These are phyloP conservation scores for Anastatus disparis DNA, from an alignment of 1,140 invertebrate genomes.

Conservation along the genomic window DNA sequence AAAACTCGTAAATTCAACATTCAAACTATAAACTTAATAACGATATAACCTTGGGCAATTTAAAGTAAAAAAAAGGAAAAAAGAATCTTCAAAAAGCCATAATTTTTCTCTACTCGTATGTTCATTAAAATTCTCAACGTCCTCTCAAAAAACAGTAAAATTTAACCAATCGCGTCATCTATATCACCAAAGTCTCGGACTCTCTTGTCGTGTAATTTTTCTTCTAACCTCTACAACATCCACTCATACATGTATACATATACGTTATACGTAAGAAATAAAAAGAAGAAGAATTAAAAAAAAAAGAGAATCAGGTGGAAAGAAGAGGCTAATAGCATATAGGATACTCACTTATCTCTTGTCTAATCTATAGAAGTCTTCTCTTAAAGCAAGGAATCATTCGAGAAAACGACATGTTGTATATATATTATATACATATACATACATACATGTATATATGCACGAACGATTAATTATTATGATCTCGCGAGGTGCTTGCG, in stretches of 20 bases:
- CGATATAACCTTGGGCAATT: too few species aligned
- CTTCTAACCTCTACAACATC: too few species aligned
- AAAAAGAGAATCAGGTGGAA: slow-evolving; percentile 1
- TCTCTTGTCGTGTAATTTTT: too few species aligned
- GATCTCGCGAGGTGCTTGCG: slow-evolving; percentile 1
- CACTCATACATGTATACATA: not conserved
- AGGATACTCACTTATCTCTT: slow-evolving; percentile 16
- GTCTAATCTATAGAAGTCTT: slow-evolving; percentile 26
- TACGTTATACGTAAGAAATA: not conserved
- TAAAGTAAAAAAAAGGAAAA: too few species aligned
- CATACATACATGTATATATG: not conserved
- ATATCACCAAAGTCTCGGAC: slow-evolving; percentile 6
- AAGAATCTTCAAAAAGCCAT: too few species aligned
- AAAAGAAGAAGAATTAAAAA: not conserved
- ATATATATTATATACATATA: not conserved
- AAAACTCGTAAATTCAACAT: too few species aligned
- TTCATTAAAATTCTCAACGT: slow-evolving; percentile 19
- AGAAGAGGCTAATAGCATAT: slow-evolving; percentile 15
- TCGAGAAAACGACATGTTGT: not conserved
- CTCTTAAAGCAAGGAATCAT: not conserved
- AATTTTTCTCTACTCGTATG: not conserved
- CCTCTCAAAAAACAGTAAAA: not conserved
- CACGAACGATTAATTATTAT: slow-evolving; percentile 29
- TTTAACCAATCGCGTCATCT: slow-evolving; percentile 18
- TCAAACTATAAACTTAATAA: too few species aligned